These are phyloP conservation scores for Carcinoscorpius rotundicauda DNA, from an alignment of 1,140 invertebrate genomes.

Conservation along the genomic window DNA sequence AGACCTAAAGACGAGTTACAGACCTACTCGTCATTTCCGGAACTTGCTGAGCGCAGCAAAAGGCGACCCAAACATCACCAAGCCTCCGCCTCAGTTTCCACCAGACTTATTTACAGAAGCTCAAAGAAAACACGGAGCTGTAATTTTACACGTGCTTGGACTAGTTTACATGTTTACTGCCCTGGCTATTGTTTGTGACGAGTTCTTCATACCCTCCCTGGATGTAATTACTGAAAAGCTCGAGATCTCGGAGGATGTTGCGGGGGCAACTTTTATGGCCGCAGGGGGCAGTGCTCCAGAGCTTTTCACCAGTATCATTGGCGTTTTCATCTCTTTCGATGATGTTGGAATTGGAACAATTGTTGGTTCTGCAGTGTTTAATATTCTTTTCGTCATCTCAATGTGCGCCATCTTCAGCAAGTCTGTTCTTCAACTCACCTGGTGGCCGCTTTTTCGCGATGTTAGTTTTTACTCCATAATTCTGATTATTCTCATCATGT, in stretches of 20 bases:
- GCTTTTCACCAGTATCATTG: constrained; percentile 81
- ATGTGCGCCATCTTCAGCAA: constrained; percentile 86
- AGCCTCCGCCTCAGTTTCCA: constrained; percentile 48
- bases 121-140: constrained; percentile 65
- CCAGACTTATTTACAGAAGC: constrained; percentile 70
- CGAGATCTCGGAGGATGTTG: constrained; percentile 77
- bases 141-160: constrained; percentile 72
- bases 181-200: constrained; percentile 81
- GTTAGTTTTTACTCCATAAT: constrained; percentile 89
- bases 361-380: constrained; percentile 87
- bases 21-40: constrained; percentile 1
- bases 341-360: constrained; percentile 58
- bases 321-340: constrained; percentile 88
- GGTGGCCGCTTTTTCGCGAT: constrained; percentile 92
- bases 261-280: constrained; percentile 90
- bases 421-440: constrained; percentile 69
- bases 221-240: constrained; percentile 90
- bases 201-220: constrained; percentile 83
- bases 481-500: constrained; percentile 76
- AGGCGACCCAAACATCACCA: neutral
- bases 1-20: constrained; percentile 8
- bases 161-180: constrained; percentile 91
- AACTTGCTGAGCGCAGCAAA: constrained; percentile 5
- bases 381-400: constrained; percentile 87
- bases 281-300: constrained; percentile 81